Evolutionary conservation across 2,797 vertebrate species (phyloP).

Genomic region (Neomorphus geoffroyi): DNA sequence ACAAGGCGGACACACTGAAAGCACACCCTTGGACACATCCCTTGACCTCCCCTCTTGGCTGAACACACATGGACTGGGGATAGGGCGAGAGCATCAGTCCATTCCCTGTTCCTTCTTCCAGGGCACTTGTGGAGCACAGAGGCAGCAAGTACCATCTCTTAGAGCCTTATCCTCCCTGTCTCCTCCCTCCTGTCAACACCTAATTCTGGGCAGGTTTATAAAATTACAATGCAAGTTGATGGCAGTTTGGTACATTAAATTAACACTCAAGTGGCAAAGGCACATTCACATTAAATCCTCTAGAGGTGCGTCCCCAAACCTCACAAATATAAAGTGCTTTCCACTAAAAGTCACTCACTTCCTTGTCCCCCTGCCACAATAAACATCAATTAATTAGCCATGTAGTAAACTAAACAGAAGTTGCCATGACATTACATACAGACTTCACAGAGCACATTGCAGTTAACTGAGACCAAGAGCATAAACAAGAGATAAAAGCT

Average conservation of each 20-base stretch:
- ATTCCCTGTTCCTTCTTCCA: not conserved
- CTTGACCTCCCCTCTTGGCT: not conserved
- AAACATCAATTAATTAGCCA: not conserved
- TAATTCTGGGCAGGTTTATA: not conserved
- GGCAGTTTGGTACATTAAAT: not conserved
- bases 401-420: not conserved
- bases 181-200: not conserved
- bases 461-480: not conserved
- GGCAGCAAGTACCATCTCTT: not conserved
- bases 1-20: not conserved
- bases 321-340: not conserved
- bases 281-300: not conserved
- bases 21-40: not conserved
- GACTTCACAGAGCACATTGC: not conserved
- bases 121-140: not conserved
- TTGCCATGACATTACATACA: not conserved
- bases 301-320: not conserved
- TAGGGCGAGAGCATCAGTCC: not conserved
- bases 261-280: not conserved
- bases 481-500: not conserved
- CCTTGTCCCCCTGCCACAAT: too few species aligned
- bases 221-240: not conserved
- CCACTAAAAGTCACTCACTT: not conserved
- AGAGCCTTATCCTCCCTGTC: not conserved
- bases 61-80: not conserved